Evolutionary conservation across 2,888 invertebrate genomes (phyloP).

Genomic region (Amblyteles armatorius): DNA sequence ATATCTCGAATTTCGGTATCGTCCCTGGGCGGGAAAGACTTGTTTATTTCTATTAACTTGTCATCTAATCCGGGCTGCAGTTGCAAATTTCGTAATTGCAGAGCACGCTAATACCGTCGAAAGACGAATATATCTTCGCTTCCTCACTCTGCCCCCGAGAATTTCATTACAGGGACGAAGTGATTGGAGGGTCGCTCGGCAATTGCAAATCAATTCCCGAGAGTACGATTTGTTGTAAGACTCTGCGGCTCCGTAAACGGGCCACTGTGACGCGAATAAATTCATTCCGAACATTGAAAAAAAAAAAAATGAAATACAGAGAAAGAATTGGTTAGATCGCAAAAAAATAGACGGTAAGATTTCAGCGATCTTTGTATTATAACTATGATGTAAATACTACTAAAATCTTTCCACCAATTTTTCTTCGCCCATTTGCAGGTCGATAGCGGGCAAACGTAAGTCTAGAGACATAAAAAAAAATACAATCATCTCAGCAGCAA

Average conservation of each 20-base stretch:
- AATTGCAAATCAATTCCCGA: constrained; percentile 12
- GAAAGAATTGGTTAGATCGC: too few species aligned
- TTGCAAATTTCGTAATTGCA: constrained; percentile 7
- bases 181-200: constrained; percentile 7
- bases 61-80: neutral
- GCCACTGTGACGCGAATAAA: neutral
- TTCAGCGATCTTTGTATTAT: too few species aligned
- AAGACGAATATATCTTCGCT: constrained; percentile 30
- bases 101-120: neutral
- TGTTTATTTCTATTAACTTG: constrained; percentile 26
- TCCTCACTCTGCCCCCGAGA: constrained; percentile 22
- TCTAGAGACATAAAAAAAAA: too few species aligned
- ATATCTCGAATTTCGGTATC: constrained; percentile 74
- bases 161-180: constrained; percentile 56
- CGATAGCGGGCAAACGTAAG: too few species aligned
- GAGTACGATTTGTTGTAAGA: constrained; percentile 10
- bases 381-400: too few species aligned
- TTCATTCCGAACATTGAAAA: neutral
- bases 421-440: too few species aligned
- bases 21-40: constrained; percentile 17
- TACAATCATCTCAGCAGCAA: constrained; percentile 3
- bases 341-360: too few species aligned
- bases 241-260: neutral
- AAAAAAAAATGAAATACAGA: neutral
- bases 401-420: too few species aligned